phyloP scores from a whole-genome alignment of 2,113 vertebrate species.

The Sisor rabdophorus region DNA sequence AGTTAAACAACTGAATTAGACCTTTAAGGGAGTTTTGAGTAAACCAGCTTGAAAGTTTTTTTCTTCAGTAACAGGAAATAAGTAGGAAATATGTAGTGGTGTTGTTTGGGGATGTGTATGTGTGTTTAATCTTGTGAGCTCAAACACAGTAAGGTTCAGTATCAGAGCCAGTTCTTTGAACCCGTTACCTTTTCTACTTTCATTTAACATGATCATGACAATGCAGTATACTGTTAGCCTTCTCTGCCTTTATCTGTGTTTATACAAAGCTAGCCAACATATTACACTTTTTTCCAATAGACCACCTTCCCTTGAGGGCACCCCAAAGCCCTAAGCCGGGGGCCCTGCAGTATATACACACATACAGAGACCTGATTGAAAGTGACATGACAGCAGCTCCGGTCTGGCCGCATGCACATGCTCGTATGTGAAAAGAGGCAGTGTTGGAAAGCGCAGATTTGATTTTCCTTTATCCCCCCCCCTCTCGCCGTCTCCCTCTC shows the following conservation, averaged over 20 bases:
- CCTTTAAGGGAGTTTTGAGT: not conserved
- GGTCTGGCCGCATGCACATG: slow-evolving; percentile 38
- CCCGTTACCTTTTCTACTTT: not conserved
- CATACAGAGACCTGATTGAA: slow-evolving; percentile 50
- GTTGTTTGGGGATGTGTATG: not conserved
- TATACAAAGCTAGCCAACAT: slow-evolving; percentile 37
- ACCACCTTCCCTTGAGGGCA: slow-evolving; percentile 42
- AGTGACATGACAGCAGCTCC: slow-evolving; percentile 51
- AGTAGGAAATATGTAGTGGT: slow-evolving; percentile 9
- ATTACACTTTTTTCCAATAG: slow-evolving; percentile 48
- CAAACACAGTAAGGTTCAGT: not conserved
- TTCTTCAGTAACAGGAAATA: not conserved
- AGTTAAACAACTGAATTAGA: not conserved
- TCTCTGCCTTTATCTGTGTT: slow-evolving; percentile 18
- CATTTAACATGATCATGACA: not conserved
- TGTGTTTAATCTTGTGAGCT: not conserved
- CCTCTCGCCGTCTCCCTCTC: slow-evolving; percentile 34
- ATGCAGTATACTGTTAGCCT: slow-evolving; percentile 3
- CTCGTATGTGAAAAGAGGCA: slow-evolving; percentile 49
- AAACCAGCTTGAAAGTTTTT: not conserved
- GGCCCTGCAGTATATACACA: slow-evolving; percentile 45
- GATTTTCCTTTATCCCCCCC: slow-evolving; percentile 62
- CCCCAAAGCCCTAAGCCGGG: slow-evolving; percentile 42
- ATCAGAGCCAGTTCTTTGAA: slow-evolving; percentile 21
- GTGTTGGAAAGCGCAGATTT: slow-evolving; percentile 60